phyloP scores from a whole-genome alignment of 2,113 vertebrate genomes.

The Paramisgurnus dabryanus region DNA sequence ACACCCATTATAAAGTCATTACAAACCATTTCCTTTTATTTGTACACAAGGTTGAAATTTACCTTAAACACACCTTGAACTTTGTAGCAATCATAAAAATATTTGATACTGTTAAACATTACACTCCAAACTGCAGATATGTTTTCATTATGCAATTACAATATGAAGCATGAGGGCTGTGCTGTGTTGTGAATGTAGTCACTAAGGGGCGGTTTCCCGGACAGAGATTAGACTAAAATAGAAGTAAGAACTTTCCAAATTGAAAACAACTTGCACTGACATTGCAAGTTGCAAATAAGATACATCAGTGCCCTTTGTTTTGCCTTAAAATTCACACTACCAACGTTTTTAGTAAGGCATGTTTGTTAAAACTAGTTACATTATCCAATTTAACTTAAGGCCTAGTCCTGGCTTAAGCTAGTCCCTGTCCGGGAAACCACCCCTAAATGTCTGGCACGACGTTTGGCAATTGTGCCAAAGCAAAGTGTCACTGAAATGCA shows the following conservation, averaged over 20 bases:
- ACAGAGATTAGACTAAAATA: too few relatives aligned
- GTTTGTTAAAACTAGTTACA: too few relatives aligned
- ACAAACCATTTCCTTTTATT: neutral
- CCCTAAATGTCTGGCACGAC: too few relatives aligned
- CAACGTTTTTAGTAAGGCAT: too few relatives aligned
- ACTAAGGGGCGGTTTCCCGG: neutral
- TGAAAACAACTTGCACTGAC: too few relatives aligned
- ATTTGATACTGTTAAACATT: neutral
- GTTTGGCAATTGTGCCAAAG: neutral
- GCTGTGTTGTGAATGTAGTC: neutral
- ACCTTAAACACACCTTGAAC: neutral
- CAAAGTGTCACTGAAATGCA: neutral
- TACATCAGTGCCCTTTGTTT: too few relatives aligned
- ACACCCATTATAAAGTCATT: neutral
- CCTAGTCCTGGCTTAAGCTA: too few relatives aligned
- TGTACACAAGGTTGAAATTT: constrained; percentile 5
- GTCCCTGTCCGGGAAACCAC: too few relatives aligned
- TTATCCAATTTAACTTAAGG: too few relatives aligned
- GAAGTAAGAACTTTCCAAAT: too few relatives aligned
- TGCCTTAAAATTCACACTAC: too few relatives aligned
- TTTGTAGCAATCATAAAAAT: constrained; percentile 8
- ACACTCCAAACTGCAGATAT: neutral
- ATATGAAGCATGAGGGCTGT: neutral
- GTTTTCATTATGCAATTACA: neutral
- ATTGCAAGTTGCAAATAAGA: too few relatives aligned